A percentile compares a stretch with the other conserved stretches of the same genome.
phyloP scores from a whole-genome alignment of 2,113 vertebrate species.

The Aix galericulata region DNA sequence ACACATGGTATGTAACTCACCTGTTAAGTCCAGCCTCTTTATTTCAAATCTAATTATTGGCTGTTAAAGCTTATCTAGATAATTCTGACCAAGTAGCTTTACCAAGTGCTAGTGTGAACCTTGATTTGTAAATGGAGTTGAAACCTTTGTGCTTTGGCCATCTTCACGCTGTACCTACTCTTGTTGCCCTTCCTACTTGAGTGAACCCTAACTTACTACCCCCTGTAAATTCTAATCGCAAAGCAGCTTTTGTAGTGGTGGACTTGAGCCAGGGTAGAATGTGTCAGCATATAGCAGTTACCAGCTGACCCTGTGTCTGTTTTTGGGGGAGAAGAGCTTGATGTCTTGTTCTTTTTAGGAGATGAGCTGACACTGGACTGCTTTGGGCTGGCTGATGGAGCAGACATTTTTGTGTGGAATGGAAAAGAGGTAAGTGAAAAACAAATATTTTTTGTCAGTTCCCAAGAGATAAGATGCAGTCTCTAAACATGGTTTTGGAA shows the following conservation, averaged over 20 bases:
- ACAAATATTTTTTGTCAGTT: neutral
- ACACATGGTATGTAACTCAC: neutral
- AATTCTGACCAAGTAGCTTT: neutral
- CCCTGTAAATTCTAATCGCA: neutral
- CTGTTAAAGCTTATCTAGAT: neutral
- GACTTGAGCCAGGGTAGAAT: neutral
- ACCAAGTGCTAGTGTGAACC: neutral
- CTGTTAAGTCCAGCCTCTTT: neutral
- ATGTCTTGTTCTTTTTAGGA: constrained; percentile 71
- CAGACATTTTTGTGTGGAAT: constrained; percentile 90
- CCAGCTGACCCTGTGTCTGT: too few species aligned
- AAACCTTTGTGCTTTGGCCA: too few species aligned
- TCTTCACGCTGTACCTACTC: neutral
- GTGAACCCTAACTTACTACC: neutral
- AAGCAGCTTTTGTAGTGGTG: neutral
- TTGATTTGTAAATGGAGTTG: neutral
- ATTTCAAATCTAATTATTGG: neutral
- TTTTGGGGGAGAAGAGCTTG: neutral
- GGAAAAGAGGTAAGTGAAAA: constrained; percentile 82
- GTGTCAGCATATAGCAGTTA: neutral
- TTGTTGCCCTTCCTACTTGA: neutral
- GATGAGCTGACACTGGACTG: constrained; percentile 78
- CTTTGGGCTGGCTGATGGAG: constrained; percentile 76
- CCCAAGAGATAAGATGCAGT: neutral
- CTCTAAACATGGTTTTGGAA: neutral